Base-by-base conservation (phyloP, 2,113 vertebrate genomes). In the Tachysurus fulvidraco region DNA sequence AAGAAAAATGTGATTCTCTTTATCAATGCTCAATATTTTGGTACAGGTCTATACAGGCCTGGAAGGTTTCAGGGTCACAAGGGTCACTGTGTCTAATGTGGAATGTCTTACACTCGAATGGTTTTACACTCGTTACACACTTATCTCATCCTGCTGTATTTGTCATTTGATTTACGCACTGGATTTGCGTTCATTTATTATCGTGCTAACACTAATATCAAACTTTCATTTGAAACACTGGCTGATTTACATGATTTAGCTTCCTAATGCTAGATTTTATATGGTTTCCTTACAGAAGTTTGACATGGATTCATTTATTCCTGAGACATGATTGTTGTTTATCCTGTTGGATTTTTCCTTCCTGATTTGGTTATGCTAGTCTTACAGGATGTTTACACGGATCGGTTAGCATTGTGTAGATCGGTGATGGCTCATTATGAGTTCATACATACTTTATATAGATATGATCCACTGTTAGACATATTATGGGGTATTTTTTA, bases 21-120 rank as follows among this genome's bases (percentile, higher is more conserved):
- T 25, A 25, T 46, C 23, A 76, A 2, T n/a, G 5, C 44, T 52
- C 0, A 25, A 5, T 67, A 36, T 36, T 36, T 41, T 65, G 1
- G n/a, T 36, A 69, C 30, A 36, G 30, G 67, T 3, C 67, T 67
- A n/a, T 28, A n/a, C 13, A 41, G 7, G 19, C 19, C 21, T 55
- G 52, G n/a, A 79, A 17, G 17, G 30, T 79, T 79, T 36, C 36
- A 36, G 36, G 36, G 36, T 36, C 23, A 28, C 14, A 25, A 65
- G n/a, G 19, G 52, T 52, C 23, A 80, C 76, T 76, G 25, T 69
- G 76, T 67, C 84, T 69, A 69, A 80, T 80, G 60, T 69, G 84
- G 76, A 86, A 86, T 80, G 84, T 80, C 76, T 54, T 28, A 2
- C n/a, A 50, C 16, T 67, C 50, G 30, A 19, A 41, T 28, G 11